A percentile compares a stretch with the other conserved stretches of the same genome.
phyloP scores from a whole-genome alignment of 1,140 invertebrate genomes.

The Tribolium madens region DNA sequence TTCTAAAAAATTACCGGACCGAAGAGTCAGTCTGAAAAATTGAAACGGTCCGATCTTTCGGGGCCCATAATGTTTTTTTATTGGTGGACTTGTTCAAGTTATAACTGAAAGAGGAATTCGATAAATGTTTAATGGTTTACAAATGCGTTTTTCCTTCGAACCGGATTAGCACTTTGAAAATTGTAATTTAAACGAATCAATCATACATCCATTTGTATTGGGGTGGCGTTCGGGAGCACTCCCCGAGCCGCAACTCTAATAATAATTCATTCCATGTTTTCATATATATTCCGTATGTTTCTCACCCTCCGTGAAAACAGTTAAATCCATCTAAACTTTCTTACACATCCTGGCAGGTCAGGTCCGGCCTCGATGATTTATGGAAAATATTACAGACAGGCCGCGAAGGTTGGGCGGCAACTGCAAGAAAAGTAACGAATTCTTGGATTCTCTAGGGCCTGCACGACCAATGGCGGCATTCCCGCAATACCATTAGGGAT shows the following conservation, averaged over 20 bases:
- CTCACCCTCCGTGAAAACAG: conserved; percentile 39
- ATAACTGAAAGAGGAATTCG: conserved; percentile 30
- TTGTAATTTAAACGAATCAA: conserved; percentile 48
- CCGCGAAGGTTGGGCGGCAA: conserved; percentile 6
- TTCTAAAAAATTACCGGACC: conserved; percentile 58
- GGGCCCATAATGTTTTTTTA: conserved; percentile 51
- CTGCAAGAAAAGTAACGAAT: conserved; percentile 57
- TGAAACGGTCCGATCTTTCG: conserved; percentile 45
- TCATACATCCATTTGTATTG: conserved; percentile 50
- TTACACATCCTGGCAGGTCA: conserved; percentile 58
- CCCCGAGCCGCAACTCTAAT: conserved; percentile 50
- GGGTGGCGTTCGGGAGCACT: conserved; percentile 39
- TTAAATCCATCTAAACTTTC: conserved; percentile 53
- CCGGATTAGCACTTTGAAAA: conserved; percentile 32
- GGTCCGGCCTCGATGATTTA: conserved; percentile 62
- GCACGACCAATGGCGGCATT: conserved; percentile 48
- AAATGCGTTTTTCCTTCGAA: conserved; percentile 44
- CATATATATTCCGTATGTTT: conserved; percentile 49
- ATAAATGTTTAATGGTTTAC: conserved; percentile 36
- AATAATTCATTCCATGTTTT: conserved; percentile 61
- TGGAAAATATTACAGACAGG: conserved; percentile 60
- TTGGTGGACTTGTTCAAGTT: conserved; percentile 46
- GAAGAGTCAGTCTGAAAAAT: conserved; percentile 48
- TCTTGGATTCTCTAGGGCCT: conserved; percentile 50
- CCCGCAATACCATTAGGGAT: conserved; percentile 55